Evolutionary conservation across 2,113 vertebrate genomes (phyloP), one percentile per base, ranked within the genome.

Genomic region (Platysteira castanea): DNA sequence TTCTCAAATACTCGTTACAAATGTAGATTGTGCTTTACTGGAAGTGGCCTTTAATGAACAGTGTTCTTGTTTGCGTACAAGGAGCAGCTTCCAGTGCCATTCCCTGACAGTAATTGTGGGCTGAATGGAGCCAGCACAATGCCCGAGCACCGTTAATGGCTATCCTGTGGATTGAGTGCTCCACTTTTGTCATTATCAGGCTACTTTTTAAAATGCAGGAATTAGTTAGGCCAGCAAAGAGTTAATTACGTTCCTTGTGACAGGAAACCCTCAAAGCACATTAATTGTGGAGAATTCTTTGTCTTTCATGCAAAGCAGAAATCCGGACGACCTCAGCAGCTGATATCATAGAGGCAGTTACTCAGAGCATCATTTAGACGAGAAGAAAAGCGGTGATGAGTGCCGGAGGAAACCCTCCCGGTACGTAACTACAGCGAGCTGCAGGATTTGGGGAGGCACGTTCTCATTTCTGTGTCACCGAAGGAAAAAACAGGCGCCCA

Each of bases 101-200:
- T 96, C 94, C 30, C 93, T 98, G 98, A 96, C 98, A 97, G 98
- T 97, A 98, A 98, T 97, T 98, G 97, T 98, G 97, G 91, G 86
- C 96, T 97, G 97, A 95, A 95, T 88, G 61, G 93, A 97, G 96
- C 30, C 94, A 33, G 69, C 92, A 93, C 95, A 87, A 81, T 74
- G 88, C 84, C 28, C 1, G 94, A 97, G 96, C 52, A 61, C 94
- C 22, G 94, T 69, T 98, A 97, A 98, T 97, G 97, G 97, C 98
- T 97, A 97, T 97, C 98, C 98, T 97, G 98, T 37, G 93, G 97
- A 95, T 79, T 93, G 96, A 98, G 97, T 87, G 96, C 97, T 98
- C 97, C 96, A 96, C 96, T 97, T 97, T 92, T 96, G 97, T 96
- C 97, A 95, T 97, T 91, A 97, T 96, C 97, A 24, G 91, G 79